phyloP scores from a whole-genome alignment of 2,888 invertebrate genomes.

The Miltochrista miniata region DNA sequence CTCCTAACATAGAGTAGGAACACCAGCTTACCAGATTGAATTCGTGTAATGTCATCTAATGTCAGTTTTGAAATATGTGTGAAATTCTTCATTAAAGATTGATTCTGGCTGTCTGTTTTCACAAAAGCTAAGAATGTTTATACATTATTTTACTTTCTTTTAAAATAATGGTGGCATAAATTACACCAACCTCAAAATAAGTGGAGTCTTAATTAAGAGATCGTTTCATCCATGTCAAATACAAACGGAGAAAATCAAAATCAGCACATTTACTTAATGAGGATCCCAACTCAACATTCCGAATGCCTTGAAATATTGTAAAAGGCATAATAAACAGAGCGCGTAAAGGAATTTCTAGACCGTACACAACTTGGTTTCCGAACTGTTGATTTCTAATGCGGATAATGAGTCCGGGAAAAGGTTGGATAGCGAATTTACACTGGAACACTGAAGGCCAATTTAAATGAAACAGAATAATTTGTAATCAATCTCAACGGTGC shows the following conservation, averaged over 20 bases:
- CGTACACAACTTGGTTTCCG: constrained; percentile 36
- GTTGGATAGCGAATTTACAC: constrained; percentile 19
- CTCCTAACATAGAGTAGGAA: too few species aligned
- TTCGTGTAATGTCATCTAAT: too few species aligned
- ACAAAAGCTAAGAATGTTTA: not conserved
- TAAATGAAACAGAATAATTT: not conserved
- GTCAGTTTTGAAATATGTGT: too few species aligned
- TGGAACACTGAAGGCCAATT: constrained; percentile 2
- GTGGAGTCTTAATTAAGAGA: not conserved
- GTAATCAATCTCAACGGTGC: too few species aligned
- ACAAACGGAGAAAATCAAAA: not conserved
- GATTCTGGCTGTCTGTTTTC: not conserved
- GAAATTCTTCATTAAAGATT: too few species aligned
- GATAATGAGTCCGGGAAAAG: constrained; percentile 33
- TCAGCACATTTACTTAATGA: constrained; percentile 20
- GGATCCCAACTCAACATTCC: constrained; percentile 19
- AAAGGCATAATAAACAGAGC: constrained; percentile 31
- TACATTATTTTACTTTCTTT: not conserved
- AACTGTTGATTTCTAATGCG: constrained; percentile 38
- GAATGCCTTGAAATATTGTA: constrained; percentile 36
- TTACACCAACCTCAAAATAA: not conserved
- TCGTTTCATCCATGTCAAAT: not conserved
- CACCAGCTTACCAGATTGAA: too few species aligned
- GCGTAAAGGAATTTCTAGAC: constrained; percentile 35
- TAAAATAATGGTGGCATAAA: constrained; percentile 2